Evolutionary conservation across 2,888 invertebrate species (phyloP), one percentile per base, ranked within the genome.

Genomic region (Empis livida): DNA sequence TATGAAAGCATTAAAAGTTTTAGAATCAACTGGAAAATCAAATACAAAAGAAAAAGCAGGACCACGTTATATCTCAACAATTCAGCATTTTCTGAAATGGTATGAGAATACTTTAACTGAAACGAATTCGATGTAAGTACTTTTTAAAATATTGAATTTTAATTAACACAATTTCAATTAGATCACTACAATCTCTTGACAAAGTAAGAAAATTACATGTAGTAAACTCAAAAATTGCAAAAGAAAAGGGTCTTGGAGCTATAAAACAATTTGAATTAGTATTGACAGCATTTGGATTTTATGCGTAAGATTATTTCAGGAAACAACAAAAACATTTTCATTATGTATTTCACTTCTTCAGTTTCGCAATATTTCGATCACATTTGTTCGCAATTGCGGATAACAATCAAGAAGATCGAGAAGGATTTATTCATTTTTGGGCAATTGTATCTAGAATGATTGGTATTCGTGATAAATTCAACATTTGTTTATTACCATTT

Each of bases 391-490:
- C 38, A 5, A 17, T 46, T 16, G 30, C 13, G 3, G 16, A 5
- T n/a, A 3, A n/a, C 2, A 43, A 37, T 14, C 14, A n/a, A 5
- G 40, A 47, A 14, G 47, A 42, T 5, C 16, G 38, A 11, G 43
- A 40, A 42, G 38, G 43, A 14, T 47, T 47, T 47, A 32, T 47
- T 39, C 47, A 47, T 43, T 43, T 47, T 2, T 47, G 47, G 47
- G 43, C 32, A 8, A 31, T 43, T 31, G 30, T 47, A 13, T 27
- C 30, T 5, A 15, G 17, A 10, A 42, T 46, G 42, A 10, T 47
- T 14, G 47, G 47, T 27, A 13, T 47, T 11, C 15, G 43, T 13
- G 47, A 47, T 42, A 13, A 42, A 30, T 46, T 20, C 16, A 46
- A 46, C 42, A 40, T 42, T 42, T 46, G 46, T 27, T 8, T 46